Evolutionary conservation across 2,888 invertebrate genomes (phyloP).

Genomic region (Dryococelus australis): DNA sequence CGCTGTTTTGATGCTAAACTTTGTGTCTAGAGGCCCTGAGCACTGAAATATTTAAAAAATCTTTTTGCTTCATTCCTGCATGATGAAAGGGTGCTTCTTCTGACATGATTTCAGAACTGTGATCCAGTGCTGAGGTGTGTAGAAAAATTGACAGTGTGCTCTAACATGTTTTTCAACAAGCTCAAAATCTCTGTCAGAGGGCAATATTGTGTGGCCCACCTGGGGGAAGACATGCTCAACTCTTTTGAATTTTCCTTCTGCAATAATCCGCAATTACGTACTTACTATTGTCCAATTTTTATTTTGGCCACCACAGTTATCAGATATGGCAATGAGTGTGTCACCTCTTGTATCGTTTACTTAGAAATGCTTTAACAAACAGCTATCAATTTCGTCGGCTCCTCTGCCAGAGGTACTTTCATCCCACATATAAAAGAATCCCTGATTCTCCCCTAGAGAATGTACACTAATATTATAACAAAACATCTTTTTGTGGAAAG

Average conservation of each 20-base stretch:
- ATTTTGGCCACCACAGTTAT: constrained; percentile 18
- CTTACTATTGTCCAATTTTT: not conserved
- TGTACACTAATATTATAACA: constrained; percentile 29
- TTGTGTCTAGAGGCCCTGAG: too few relatives aligned
- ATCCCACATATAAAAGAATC: constrained; percentile 35
- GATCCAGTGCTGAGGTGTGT: not conserved
- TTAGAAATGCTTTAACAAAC: constrained; percentile 33
- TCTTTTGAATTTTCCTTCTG: not conserved
- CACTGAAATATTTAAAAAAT: too few relatives aligned
- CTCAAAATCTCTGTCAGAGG: not conserved
- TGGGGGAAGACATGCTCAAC: not conserved
- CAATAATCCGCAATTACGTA: not conserved
- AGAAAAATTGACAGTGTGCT: not conserved
- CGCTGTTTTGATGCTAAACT: not conserved
- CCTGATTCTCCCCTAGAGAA: constrained; percentile 27
- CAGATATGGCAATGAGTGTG: constrained; percentile 31
- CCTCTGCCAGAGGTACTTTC: too few relatives aligned
- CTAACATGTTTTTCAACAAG: not conserved
- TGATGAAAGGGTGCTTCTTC: not conserved
- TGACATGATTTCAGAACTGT: not conserved
- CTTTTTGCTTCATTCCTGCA: too few relatives aligned
- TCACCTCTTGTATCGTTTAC: constrained; percentile 28
- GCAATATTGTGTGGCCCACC: not conserved
- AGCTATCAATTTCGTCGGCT: constrained; percentile 35
- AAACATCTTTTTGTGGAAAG: constrained; percentile 17